Conservation (phyloP, 2,113 vertebrate genomes). For the Podarcis cretensis region DNA sequence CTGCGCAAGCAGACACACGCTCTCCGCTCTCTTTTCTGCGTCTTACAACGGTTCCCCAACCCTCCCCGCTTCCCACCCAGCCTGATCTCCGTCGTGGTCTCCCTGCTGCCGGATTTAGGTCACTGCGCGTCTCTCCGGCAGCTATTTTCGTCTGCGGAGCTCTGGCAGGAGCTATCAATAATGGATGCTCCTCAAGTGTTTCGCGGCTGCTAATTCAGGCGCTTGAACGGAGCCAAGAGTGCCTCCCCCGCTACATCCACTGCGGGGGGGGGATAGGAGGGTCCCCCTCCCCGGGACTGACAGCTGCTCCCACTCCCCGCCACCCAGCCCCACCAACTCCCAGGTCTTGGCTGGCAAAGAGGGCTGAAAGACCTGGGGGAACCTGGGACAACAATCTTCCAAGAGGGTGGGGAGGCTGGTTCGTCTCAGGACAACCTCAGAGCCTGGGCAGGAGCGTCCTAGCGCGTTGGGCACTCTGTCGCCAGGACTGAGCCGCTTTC, state of each 20-base stretch:
- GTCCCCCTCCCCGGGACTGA: too few relatives aligned
- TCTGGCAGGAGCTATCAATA: constrained; percentile 79
- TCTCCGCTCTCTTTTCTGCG: not conserved
- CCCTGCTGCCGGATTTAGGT: constrained; percentile 76
- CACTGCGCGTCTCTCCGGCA: constrained; percentile 73
- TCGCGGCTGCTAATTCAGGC: constrained; percentile 63
- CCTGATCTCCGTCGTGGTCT: constrained; percentile 41
- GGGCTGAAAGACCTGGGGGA: not conserved
- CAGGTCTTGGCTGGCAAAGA: not conserved
- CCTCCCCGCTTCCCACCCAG: not conserved
- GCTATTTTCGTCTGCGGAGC: constrained; percentile 77
- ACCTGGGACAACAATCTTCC: not conserved
- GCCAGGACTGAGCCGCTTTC: not conserved
- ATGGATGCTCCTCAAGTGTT: constrained; percentile 79
- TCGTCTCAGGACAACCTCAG: constrained; percentile 3
- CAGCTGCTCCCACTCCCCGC: not conserved
- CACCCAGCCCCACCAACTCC: not conserved
- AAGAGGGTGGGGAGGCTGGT: not conserved
- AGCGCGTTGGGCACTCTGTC: not conserved
- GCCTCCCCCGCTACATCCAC: too few relatives aligned
- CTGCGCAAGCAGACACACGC: not conserved
- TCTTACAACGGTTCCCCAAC: not conserved
- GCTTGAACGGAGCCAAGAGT: constrained; percentile 23
- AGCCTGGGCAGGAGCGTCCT: not conserved
- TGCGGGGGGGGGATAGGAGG: not conserved